Evolutionary conservation across 2,888 invertebrate species (phyloP).

Genomic region (Elegia similella): DNA sequence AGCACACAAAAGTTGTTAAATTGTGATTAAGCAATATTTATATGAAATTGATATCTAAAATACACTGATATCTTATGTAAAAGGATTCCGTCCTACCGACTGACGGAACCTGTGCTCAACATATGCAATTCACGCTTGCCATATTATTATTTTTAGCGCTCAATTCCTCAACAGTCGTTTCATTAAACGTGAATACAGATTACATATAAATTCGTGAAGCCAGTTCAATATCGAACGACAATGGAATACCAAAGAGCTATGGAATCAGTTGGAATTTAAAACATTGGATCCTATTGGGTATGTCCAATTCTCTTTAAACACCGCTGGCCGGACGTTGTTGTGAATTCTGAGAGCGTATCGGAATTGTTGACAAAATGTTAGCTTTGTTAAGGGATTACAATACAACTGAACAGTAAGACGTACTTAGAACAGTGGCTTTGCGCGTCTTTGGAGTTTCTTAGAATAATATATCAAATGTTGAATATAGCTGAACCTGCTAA

Average conservation of each 20-base stretch:
- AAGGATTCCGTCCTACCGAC: too few species aligned
- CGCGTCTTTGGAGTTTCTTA: neutral
- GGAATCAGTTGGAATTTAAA: constrained; percentile 24
- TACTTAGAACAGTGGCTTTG: constrained; percentile 27
- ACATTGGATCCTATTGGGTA: constrained; percentile 23
- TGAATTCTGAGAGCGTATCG: constrained; percentile 43
- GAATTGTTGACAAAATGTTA: constrained; percentile 52
- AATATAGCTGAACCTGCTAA: too few species aligned
- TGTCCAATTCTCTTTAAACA: constrained; percentile 29
- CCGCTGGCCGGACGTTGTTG: constrained; percentile 46
- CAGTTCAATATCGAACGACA: constrained; percentile 2
- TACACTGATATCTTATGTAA: too few species aligned
- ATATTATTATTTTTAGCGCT: neutral
- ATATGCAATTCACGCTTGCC: neutral
- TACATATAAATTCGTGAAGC: constrained; percentile 3
- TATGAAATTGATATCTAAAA: too few species aligned
- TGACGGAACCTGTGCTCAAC: too few species aligned
- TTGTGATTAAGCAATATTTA: too few species aligned
- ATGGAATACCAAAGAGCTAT: constrained; percentile 20
- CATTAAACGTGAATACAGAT: constrained; percentile 1
- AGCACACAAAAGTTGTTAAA: too few species aligned
- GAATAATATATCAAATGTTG: too few species aligned
- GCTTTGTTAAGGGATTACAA: constrained; percentile 12
- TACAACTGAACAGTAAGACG: constrained; percentile 1
- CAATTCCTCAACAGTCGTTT: neutral